Evolutionary conservation across 2,113 vertebrate species (phyloP), one percentile per base, ranked within the genome.

Genomic region (Coracopsis vasa): DNA sequence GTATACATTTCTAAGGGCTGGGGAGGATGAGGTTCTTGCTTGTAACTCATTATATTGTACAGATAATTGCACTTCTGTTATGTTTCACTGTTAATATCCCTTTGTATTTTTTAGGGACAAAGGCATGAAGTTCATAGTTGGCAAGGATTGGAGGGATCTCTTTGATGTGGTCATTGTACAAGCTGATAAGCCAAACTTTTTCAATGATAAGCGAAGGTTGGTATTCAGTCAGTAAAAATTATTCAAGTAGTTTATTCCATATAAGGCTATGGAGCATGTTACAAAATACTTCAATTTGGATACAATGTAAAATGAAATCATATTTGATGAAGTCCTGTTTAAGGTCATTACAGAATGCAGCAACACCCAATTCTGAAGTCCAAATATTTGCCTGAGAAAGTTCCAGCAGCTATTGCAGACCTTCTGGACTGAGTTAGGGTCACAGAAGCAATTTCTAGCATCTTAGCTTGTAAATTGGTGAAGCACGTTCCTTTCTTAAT

Each of bases 111-210:
- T 54, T 77, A 99, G 99, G 91, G 98, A 99, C 95, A 98, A 99
- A 96, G 99, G 99, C 70, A 99, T 99, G 99, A 98, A 97, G 80
- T 99, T 98, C 92, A 99, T 99, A 3, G 99, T 99, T 1, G 99
- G 99, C 61, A 99, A 99, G 95, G 99, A 99, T 97, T 99, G 99
- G 99, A 97, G 98, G 86, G 99, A 99, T 96, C 98, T 99, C 79
- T 99, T 99, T 88, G 99, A 99, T 80, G 98, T 99, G 44, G 99
- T 99, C 93, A 99, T 99, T 60, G 99, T 99, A 64, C 99, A 99
- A 97, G 99, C 99, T 0, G 99, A 99, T 90, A 99, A 99, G 94
- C 99, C 99, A 3, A 97, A 98, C 87, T 99, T 99, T 92, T 99
- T 99, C 96, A 99, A 99, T 7, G 99, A 99, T 96, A 99, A 98